A percentile compares a stretch with the other conserved stretches of the same genome.
Conservation (phyloP, 2,888 invertebrate genomes). For the Cephus nigrinus region DNA sequence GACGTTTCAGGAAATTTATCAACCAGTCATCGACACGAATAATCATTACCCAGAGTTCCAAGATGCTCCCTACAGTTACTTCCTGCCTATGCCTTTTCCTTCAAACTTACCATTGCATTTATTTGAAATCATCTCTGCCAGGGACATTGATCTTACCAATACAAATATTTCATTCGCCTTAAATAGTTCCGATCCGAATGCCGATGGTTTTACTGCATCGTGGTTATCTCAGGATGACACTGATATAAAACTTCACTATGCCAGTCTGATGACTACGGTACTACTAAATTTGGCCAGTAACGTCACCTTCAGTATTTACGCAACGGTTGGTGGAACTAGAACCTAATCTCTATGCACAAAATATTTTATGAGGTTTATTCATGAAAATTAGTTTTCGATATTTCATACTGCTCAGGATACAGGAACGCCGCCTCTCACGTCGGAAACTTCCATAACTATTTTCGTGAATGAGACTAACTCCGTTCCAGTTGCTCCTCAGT, state of each 20-base stretch:
- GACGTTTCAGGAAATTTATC: constrained; percentile 28
- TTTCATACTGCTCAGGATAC: constrained; percentile 29
- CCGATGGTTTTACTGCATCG: constrained; percentile 23
- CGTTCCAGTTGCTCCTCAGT: constrained; percentile 23
- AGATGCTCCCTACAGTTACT: constrained; percentile 30
- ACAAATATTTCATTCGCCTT: constrained; percentile 31
- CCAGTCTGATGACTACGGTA: constrained; percentile 27
- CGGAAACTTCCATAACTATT: constrained; percentile 30
- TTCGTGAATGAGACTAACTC: constrained; percentile 32
- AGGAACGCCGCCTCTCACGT: constrained; percentile 23
- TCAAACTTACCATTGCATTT: constrained; percentile 27
- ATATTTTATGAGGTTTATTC: neutral
- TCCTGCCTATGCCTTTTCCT: constrained; percentile 41
- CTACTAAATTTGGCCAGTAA: constrained; percentile 27
- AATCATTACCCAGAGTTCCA: constrained; percentile 31
- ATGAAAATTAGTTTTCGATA: neutral
- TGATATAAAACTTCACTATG: constrained; percentile 31
- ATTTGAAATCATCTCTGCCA: constrained; percentile 29
- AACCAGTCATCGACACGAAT: constrained; percentile 30
- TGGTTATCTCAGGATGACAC: constrained; percentile 22
- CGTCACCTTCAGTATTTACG: constrained; percentile 30
- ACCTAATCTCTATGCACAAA: neutral
- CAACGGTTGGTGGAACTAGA: constrained; percentile 26
- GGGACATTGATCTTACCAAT: constrained; percentile 41
- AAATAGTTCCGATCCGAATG: constrained; percentile 23